Base-by-base conservation (phyloP, 64 coral and sea anemone genomes). In the Montipora efflorescens region DNA sequence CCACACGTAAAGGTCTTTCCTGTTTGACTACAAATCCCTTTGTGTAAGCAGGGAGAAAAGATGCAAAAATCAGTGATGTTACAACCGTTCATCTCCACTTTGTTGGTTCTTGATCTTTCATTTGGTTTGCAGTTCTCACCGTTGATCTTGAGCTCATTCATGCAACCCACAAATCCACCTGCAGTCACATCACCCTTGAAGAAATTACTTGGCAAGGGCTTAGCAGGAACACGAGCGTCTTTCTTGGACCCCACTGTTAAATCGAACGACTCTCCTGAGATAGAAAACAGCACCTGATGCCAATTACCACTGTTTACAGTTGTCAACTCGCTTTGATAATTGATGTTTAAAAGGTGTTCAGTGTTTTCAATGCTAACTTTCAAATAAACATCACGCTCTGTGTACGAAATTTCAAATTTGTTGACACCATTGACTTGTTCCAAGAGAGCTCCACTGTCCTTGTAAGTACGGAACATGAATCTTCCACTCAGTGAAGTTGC, bases 31-130 rank as follows among this genome's bases (percentile, higher is more conserved):
- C 92, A 93, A 12, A 4, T 74, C 13, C 83, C 84, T 20, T 18
- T 14, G 10, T 93, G 76, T 76, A 87, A 57, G 59, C 92, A 93
- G 61, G 53, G 36, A 59, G 55, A 79, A 53, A 86, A 86, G 19
- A 88, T 58, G 44, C 92, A 93, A 51, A 93, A 80, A 52, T 93
- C 92, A 43, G 76, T 93, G 84, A 93, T 93, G 66, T 93, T 87
- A 48, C 92, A 93, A 6, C 36, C n/a, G 18, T 45, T 49, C 28
- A 5, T 16, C 13, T 89, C 87, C 3, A 89, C 75, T 23, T 77
- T 59, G 36, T 93, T 77, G 8, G 79, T 79, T 0, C 0, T 0
- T 14, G 74, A 55, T 48, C 25, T 67, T 47, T 47, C 8, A 12
- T 72, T 59, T 57, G 75, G 19, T 18, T 87, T 64, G 7, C 59